Evolutionary conservation across 1,140 invertebrate genomes (phyloP).

Genomic region (Scaptomyza hsui): DNA sequence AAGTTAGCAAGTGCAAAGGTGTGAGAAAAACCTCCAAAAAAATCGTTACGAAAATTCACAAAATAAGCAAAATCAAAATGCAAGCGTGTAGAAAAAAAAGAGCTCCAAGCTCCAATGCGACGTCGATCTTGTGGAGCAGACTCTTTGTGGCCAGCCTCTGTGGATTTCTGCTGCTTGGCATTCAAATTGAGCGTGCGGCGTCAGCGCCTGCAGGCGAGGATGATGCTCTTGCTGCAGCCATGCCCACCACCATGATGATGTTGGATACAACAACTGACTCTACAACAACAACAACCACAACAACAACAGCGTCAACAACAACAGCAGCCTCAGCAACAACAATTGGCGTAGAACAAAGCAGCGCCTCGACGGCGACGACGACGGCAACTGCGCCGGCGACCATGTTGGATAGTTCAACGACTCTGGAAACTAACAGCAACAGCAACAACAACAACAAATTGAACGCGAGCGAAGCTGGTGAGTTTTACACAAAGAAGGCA

Average conservation of each 20-base stretch:
- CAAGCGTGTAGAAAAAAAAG: slow-evolving; percentile 75
- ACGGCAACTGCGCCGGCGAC: slow-evolving; percentile 29
- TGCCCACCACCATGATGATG: slow-evolving; percentile 31
- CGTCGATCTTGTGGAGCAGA: slow-evolving; percentile 55
- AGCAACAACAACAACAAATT: slow-evolving; percentile 36
- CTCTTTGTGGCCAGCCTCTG: slow-evolving; percentile 64
- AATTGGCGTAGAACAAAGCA: slow-evolving; percentile 71
- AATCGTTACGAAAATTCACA: slow-evolving; percentile 18
- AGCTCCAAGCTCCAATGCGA: slow-evolving; percentile 51
- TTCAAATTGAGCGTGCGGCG: slow-evolving; percentile 75
- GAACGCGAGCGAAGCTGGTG: slow-evolving; percentile 71
- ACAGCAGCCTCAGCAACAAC: slow-evolving; percentile 39
- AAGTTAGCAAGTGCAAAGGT: slow-evolving; percentile 66
- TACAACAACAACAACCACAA: slow-evolving; percentile 50
- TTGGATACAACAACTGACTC: slow-evolving; percentile 56
- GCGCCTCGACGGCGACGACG: slow-evolving; percentile 29
- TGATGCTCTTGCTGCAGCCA: slow-evolving; percentile 52
- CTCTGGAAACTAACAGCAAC: slow-evolving; percentile 46
- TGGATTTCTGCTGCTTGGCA: slow-evolving; percentile 73
- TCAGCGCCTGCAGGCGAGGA: slow-evolving; percentile 78
- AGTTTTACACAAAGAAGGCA: slow-evolving; percentile 54
- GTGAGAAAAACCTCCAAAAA: slow-evolving; percentile 61
- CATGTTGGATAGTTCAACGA: slow-evolving; percentile 72
- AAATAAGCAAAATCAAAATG: slow-evolving; percentile 55
- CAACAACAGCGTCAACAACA: slow-evolving; percentile 24